Percentiles rank a stretch among this genome's conserved stretches.
Evolutionary conservation across 2,888 invertebrate genomes (phyloP).

Genomic region (Megamerina dolium): DNA sequence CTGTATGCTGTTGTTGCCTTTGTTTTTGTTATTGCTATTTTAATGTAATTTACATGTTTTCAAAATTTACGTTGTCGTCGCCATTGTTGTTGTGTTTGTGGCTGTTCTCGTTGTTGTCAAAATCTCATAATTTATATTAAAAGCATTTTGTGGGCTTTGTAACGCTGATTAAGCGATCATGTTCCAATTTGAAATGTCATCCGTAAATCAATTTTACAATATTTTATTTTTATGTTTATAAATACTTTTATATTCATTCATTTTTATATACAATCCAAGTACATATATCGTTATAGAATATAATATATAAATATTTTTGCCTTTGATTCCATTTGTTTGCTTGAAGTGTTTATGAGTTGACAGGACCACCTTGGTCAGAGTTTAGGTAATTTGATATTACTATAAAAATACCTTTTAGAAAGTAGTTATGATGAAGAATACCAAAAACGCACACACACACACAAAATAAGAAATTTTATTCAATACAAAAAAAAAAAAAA

Average conservation of each 20-base stretch:
- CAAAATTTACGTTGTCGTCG: neutral
- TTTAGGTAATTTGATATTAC: neutral
- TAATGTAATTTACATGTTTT: conserved; percentile 3
- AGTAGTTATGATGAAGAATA: no score
- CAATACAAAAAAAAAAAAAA: no score
- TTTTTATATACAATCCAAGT: no score
- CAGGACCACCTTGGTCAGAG: conserved; percentile 8
- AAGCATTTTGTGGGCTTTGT: neutral
- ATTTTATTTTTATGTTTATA: no score
- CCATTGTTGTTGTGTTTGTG: no score
- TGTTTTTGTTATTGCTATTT: neutral
- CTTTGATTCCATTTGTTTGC: neutral
- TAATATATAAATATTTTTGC: no score
- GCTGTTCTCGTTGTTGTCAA: no score
- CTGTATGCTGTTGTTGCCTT: no score
- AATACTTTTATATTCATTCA: no score
- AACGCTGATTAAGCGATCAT: conserved; percentile 1
- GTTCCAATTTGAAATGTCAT: conserved; percentile 1
- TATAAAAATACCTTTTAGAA: neutral
- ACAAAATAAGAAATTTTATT: no score
- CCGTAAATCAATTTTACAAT: conserved; percentile 5
- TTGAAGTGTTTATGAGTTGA: conserved; percentile 1
- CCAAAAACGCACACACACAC: no score
- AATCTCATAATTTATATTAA: neutral
- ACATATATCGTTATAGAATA: no score